Evolutionary conservation across 2,797 vertebrate species (phyloP), one percentile per base, ranked within the genome.

Genomic region (Clarias platycephalus): DNA sequence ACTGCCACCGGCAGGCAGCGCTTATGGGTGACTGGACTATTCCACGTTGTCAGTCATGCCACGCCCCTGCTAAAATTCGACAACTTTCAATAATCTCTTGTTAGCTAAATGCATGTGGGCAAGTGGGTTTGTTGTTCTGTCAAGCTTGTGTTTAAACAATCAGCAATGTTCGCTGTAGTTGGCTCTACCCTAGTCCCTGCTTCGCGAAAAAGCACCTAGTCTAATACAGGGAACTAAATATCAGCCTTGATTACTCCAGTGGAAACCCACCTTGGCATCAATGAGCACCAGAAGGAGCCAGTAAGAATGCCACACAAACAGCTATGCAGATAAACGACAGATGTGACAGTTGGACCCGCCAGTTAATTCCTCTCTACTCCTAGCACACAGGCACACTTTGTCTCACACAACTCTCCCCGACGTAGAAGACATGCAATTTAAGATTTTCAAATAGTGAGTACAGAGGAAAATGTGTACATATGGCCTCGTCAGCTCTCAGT

Each of bases 381-480:
- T 72, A 55, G 67, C 83, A 85, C 81, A 84, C 77, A 83, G 67
- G 84, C 57, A 87, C 58, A 80, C 63, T 85, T 66, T 78, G 75
- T 70, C 75, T 28, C 49, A 37, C 40, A 20, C 53, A 53, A 20
- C 81, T 26, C 60, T 83, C 49, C 68, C 68, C 85, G 80, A 70
- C 1, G 31, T 8, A 22, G 67, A 74, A 83, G 67, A 74, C 77
- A 83, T 28, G 18, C 70, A 64, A 82, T 66, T 37, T 70, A 44
- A 22, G 71, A 89, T 82, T 66, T 63, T 84, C 55, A 89, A 63
- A 83, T 44, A 85, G 83, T 64, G 80, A 86, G 79, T 60, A 66
- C 80, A 88, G 63, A 66, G 31, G 77, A 86, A 83, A 85, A 83
- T 55, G 64, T 83, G 40, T 49, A 81, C 75, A 84, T 75, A 79